Evolutionary conservation across 2,797 vertebrate species (phyloP), one percentile per base, ranked within the genome.

Genomic region (Eulemur rubriventer): DNA sequence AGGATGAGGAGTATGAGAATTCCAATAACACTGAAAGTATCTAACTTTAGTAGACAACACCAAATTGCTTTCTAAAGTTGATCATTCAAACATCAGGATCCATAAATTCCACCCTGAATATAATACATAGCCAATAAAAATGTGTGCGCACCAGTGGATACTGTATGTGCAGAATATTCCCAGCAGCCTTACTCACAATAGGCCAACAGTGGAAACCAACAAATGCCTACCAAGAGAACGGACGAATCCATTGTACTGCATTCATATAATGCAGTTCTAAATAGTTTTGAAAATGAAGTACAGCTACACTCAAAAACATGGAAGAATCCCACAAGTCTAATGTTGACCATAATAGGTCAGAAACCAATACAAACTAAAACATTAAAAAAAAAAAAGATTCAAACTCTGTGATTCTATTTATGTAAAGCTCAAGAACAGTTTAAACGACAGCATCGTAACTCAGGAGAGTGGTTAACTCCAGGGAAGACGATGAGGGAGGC

Each of bases 241-340:
- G 63, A 92, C 59, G 48, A 84, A 84, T 57, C 59, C 18, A 80
- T 0, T 61, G 12, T 26, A 80, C 0, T 69, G 41, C 63, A 76
- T 20, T 93, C 52, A 80, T 63, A 63, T 22, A 65, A 89, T 1
- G 13, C 13, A 83, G 67, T 18, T 55, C 6, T 84, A 83, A 79
- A 43, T 50, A 90, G 50, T 70, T 84, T 57, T 88, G 48, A 88
- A 75, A 90, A 85, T 95, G 16, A 88, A 80, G 16, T 91, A 63
- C 0, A 87, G 48, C 1, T 55, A 81, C 43, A 79, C n/a, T 94
- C 38, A 91, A 79, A 87, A 96, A 83, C 65, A 76, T 26, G 12
- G 7, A 69, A 96, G 14, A 81, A 78, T 52, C 67, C 84, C 67
- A 59, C 20, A 50, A 87, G 83, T 91, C 43, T 86, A 88, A 46